Evolutionary conservation across 2,113 vertebrate species (phyloP), one percentile per base, ranked within the genome.

Genomic region (Orycteropus afer): DNA sequence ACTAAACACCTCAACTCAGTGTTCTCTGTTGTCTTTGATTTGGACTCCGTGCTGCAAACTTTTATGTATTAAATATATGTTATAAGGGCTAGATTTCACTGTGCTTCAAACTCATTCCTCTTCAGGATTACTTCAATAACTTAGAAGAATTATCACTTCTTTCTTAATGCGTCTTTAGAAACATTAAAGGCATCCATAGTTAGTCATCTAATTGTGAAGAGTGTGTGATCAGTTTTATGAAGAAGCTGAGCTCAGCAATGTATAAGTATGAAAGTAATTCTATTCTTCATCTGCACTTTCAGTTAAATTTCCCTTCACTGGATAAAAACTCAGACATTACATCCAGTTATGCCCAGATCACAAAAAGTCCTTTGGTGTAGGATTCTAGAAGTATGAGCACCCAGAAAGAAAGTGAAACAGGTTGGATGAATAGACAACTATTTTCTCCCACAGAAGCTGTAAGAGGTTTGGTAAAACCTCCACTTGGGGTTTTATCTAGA

Each of bases 301-400:
- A 65, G 81, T 71, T 79, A 65, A 51, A 49, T 2, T 4, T 69
- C 47, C 42, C 67, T 47, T 18, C 6, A n/a, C 13, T 5, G 1
- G n/a, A 80, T 71, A 73, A 86, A 86, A 86, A 78, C 32, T 93
- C 51, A 47, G 63, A 15, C 51, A 40, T 34, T 51, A 63, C 29
- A 55, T 47, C 47, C 63, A 83, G 25, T 88, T 90, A 80, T 27
- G 84, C 63, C 3, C 27, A 90, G 65, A 55, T 77, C 77, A 88
- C 65, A 81, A 53, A 78, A 94, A 92, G 67, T 90, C 45, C 32
- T 94, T 74, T 63, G 51, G n/a, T 61, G 74, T 42, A 89, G 59
- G 94, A 73, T 67, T 85, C 77, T 10, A 49, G 87, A 93, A 42
- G 69, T 45, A 27, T 42, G 15, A 78, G 53, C 0, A 2, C 37